Evolutionary conservation across 1,140 invertebrate species (phyloP).

Genomic region (Myzus persicae): DNA sequence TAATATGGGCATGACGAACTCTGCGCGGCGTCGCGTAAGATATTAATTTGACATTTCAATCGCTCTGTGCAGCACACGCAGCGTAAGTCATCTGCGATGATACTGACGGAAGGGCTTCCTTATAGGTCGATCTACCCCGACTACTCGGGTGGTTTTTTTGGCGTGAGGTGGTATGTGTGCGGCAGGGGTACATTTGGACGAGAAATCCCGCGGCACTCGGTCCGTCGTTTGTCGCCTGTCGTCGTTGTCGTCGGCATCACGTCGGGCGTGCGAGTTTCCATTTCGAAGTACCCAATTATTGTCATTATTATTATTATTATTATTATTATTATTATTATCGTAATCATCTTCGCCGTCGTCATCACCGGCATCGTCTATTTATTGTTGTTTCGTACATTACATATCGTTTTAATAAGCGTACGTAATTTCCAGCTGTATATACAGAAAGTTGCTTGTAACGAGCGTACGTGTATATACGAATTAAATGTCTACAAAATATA

Average conservation of each 20-base stretch:
- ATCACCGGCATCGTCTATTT: not conserved
- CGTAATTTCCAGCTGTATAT: not conserved
- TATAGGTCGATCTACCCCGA: no score
- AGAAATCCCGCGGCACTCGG: not conserved
- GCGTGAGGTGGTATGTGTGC: no score
- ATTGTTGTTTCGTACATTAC: not conserved
- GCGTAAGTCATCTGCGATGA: no score
- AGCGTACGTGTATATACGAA: not conserved
- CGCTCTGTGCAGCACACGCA: constrained; percentile 7
- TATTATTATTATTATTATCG: not conserved
- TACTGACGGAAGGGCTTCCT: no score
- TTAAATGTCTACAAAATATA: not conserved
- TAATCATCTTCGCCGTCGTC: not conserved
- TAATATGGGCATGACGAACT: not conserved
- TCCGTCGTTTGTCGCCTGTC: not conserved
- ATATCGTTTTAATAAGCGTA: not conserved
- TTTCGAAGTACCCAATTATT: not conserved
- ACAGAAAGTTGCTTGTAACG: not conserved
- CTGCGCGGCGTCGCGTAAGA: not conserved
- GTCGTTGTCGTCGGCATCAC: not conserved
- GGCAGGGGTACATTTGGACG: not conserved
- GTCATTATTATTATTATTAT: no score
- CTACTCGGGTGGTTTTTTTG: no score
- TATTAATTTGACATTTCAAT: constrained; percentile 41
- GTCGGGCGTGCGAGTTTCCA: not conserved